These are phyloP conservation scores for Tholera decimalis DNA, from an alignment of 2,888 invertebrate species.

Conservation along the genomic window DNA sequence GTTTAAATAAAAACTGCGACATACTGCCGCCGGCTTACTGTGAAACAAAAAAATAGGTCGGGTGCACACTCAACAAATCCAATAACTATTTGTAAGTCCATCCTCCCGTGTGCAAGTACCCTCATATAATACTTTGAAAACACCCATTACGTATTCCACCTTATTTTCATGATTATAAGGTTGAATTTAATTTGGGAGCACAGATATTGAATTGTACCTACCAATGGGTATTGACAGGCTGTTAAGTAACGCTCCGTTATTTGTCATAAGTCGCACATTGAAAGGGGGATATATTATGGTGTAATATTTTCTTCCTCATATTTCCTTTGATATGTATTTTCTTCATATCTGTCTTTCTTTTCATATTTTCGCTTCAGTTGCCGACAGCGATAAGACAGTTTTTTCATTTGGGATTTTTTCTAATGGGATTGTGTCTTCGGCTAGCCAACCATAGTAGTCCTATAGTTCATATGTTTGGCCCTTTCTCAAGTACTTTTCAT, in stretches of 20 bases:
- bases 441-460: neutral
- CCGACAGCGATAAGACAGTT: neutral
- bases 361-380: neutral
- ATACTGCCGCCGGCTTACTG: constrained; percentile 14
- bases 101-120: constrained; percentile 49
- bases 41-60: constrained; percentile 55
- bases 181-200: constrained; percentile 13
- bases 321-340: constrained; percentile 23
- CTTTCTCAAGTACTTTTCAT: too few species aligned
- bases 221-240: constrained; percentile 41
- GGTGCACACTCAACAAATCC: constrained; percentile 57
- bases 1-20: constrained; percentile 49
- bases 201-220: constrained; percentile 12
- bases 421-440: too few species aligned
- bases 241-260: constrained; percentile 55
- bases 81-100: constrained; percentile 59
- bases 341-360: constrained; percentile 15
- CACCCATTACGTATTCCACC: constrained; percentile 5
- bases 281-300: constrained; percentile 29
- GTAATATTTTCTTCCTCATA: constrained; percentile 43
- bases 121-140: constrained; percentile 31
- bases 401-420: neutral
- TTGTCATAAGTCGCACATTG: constrained; percentile 58
- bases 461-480: too few species aligned
- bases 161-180: constrained; percentile 7